Evolutionary conservation across 2,888 invertebrate species (phyloP), one percentile per base, ranked within the genome.

Genomic region (Cantharis nigra): DNA sequence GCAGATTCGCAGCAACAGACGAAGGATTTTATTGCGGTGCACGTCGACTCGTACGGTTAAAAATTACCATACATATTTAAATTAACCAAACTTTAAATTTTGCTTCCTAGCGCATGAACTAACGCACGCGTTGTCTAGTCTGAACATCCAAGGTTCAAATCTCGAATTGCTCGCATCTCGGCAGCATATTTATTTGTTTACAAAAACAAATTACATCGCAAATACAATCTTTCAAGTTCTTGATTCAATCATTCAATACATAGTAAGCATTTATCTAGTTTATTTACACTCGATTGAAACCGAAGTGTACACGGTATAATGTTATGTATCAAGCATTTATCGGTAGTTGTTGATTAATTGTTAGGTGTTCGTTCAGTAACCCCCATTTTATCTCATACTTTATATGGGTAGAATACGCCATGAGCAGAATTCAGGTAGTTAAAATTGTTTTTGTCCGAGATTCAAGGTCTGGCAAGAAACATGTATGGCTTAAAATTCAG

Each of bases 381-480:
- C 49, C 67, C 23, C 14, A 67, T 73, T 69, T 73, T 73, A 73
- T 23, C 49, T 26, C 49, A 62, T 73, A 49, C 65, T 65, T 30
- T 33, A 73, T 73, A 65, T 33, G 64, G 26, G 63, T 63, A 64
- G 71, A 64, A 64, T 64, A 28, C 28, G 72, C 72, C 72, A 73
- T 16, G 67, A 49, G 72, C 72, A 26, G 33, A 73, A 62, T 65
- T 73, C 69, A 73, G 69, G 72, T 67, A 49, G 49, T 67, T 69
- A 69, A 73, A 73, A 73, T 74, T 74, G 74, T 74, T 74, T 74
- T 74, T 74, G 74, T 74, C 63, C 74, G 30, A 69, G 74, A 63
- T 70, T 74, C 74, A 74, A 74, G 74, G 74, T 70, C 74, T 69
- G 72, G 63, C 69, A 64, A 63, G 74, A 70, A 69, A 63, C 63